Percentiles rank a stretch among this genome's conserved stretches.
Conservation (phyloP, 2,113 vertebrate species). For the Xiphophorus hellerii region DNA sequence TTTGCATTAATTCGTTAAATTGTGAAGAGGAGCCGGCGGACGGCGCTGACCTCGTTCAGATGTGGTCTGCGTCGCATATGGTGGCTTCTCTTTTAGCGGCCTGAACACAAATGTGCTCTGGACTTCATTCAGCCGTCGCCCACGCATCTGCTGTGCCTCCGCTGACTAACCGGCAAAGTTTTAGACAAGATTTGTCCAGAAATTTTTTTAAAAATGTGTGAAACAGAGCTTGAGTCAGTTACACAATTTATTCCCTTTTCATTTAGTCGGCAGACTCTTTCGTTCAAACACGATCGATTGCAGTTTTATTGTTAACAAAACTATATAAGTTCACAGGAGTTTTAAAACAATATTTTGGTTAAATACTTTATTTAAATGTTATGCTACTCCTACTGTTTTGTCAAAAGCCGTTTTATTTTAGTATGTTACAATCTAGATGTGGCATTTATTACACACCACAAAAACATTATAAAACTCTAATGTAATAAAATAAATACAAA, state of each 20-base stretch:
- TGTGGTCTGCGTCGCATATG: neutral
- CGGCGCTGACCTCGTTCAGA: neutral
- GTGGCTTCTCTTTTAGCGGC: neutral
- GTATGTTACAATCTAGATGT: neutral
- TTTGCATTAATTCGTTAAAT: neutral
- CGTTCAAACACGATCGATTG: neutral
- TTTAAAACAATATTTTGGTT: neutral
- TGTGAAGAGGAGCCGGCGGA: neutral
- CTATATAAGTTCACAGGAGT: too few relatives aligned
- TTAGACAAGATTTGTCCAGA: neutral
- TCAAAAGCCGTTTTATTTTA: too few relatives aligned
- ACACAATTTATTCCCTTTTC: too few relatives aligned
- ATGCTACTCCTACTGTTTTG: too few relatives aligned
- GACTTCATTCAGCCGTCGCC: neutral
- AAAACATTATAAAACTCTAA: neutral
- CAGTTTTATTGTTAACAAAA: neutral
- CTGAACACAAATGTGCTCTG: neutral
- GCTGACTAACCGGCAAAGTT: neutral
- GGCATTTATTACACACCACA: neutral
- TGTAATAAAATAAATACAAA: too few relatives aligned
- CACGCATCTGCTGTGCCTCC: neutral
- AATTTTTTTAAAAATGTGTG: neutral
- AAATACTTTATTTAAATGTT: too few relatives aligned
- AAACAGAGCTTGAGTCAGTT: neutral
- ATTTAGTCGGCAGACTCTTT: neutral